A percentile compares a stretch with the other conserved stretches of the same genome.
phyloP scores from a whole-genome alignment of 2,797 vertebrate genomes.

The Carapus acus region DNA sequence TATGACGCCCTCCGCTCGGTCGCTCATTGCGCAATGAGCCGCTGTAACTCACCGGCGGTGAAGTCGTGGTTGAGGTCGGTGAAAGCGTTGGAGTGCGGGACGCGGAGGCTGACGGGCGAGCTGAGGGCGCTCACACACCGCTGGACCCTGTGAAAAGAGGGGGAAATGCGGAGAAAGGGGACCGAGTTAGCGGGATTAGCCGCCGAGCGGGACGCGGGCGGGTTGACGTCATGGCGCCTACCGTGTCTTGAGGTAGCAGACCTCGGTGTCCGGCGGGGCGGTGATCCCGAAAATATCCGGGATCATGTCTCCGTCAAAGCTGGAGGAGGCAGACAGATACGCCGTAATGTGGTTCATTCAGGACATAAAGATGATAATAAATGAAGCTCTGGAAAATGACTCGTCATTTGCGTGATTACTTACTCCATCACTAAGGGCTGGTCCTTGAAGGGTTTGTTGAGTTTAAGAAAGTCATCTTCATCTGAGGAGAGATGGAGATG shows the following conservation, averaged over 20 bases:
- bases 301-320: constrained; percentile 95
- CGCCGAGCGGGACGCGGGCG: no score
- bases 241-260: constrained; percentile 76
- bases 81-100: constrained; percentile 92
- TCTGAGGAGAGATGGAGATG: constrained; percentile 66
- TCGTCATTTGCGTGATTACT: constrained; percentile 58
- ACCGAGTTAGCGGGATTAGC: no score
- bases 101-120: constrained; percentile 65
- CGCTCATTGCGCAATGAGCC: no score
- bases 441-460: constrained; percentile 83
- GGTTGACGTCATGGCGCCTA: constrained; percentile 57
- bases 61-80: constrained; percentile 93
- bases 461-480: constrained; percentile 59
- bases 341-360: neutral
- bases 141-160: constrained; percentile 67
- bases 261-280: constrained; percentile 55
- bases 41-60: constrained; percentile 81
- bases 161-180: no score
- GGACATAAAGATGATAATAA: neutral
- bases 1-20: no score
- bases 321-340: constrained; percentile 51
- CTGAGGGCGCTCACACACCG: constrained; percentile 70
- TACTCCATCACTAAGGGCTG: constrained; percentile 97
- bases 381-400: neutral
- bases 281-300: constrained; percentile 88